phyloP scores from a whole-genome alignment of 2,797 vertebrate genomes.

The Leuciscus waleckii region DNA sequence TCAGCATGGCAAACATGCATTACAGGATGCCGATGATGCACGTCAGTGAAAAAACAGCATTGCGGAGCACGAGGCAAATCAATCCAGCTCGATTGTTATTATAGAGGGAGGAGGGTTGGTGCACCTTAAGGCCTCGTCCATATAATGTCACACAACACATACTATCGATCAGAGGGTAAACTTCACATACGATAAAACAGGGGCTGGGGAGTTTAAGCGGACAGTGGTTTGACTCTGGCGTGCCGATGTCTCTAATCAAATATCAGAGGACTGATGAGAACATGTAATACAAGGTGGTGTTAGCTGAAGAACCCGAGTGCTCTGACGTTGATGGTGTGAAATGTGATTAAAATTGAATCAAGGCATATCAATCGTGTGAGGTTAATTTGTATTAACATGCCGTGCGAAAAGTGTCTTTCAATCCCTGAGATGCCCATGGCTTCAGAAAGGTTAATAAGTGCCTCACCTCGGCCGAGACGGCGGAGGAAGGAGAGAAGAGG shows the following conservation, averaged over 20 bases:
- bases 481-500: constrained; percentile 59
- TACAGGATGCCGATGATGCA: background rate
- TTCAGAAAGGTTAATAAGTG: constrained; percentile 80
- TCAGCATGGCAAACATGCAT: constrained; percentile 29
- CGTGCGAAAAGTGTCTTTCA: constrained; percentile 64
- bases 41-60: background rate
- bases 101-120: background rate
- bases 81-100: constrained; percentile 15
- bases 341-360: constrained; percentile 76
- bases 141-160: constrained; percentile 1
- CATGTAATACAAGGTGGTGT: constrained; percentile 61
- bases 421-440: constrained; percentile 71
- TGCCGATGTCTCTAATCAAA: constrained; percentile 61
- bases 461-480: constrained; percentile 66
- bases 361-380: constrained; percentile 70
- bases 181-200: background rate
- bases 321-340: constrained; percentile 56
- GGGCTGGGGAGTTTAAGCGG: background rate
- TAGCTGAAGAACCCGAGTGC: constrained; percentile 62
- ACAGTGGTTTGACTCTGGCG: constrained; percentile 13
- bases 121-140: background rate
- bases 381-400: constrained; percentile 74
- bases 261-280: constrained; percentile 61
- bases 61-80: background rate
- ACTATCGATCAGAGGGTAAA: background rate